A percentile compares a stretch with the other conserved stretches of the same genome.
phyloP scores from a whole-genome alignment of 2,888 invertebrate genomes.

The Saturnia pavonia region DNA sequence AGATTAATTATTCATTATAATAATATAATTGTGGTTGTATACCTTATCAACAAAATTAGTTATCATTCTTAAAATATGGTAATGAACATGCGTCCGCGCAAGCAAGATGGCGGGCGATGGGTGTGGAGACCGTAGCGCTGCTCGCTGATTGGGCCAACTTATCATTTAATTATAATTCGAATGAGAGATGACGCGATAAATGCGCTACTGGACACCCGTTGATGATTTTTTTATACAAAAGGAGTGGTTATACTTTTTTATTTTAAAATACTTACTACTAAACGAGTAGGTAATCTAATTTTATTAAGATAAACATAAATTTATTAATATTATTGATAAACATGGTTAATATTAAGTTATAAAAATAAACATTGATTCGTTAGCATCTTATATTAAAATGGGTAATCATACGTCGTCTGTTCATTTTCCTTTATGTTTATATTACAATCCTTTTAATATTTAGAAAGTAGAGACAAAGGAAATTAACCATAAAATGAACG shows the following conservation, averaged over 20 bases:
- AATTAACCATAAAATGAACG: no score
- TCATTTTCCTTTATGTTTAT: no score
- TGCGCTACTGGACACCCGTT: conserved; percentile 28
- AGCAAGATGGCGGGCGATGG: conserved; percentile 73
- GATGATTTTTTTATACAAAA: conserved; percentile 25
- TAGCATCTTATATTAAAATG: no score
- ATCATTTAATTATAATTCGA: conserved; percentile 58
- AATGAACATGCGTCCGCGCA: conserved; percentile 63
- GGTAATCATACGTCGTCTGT: no score
- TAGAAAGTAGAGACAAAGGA: no score
- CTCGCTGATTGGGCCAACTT: conserved; percentile 63
- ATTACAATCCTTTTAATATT: no score
- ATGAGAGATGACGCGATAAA: conserved; percentile 50
- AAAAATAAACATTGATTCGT: no score
- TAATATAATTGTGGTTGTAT: background rate
- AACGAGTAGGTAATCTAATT: no score
- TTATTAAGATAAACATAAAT: no score
- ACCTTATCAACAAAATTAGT: background rate
- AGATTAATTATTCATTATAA: background rate
- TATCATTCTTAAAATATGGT: conserved; percentile 27
- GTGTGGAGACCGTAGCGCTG: conserved; percentile 58
- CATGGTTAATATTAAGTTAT: no score
- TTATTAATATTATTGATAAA: no score
- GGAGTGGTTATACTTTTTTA: background rate
- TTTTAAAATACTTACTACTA: background rate